Evolutionary conservation across 2,113 vertebrate species (phyloP).

Genomic region (Datnioides undecimradiatus): DNA sequence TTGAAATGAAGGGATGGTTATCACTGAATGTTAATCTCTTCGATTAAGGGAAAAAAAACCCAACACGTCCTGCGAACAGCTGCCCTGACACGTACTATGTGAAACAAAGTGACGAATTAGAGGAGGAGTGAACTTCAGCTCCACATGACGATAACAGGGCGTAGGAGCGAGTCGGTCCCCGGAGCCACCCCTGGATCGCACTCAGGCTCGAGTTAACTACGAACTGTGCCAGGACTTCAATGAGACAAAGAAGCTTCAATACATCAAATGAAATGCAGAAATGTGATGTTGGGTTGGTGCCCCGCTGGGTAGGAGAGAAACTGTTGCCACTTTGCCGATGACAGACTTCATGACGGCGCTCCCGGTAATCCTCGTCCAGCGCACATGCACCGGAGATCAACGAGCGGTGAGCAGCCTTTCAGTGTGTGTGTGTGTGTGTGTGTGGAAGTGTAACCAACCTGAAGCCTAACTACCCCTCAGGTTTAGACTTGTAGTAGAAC

Average conservation of each 20-base stretch:
- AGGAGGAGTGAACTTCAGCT: conserved; percentile 50
- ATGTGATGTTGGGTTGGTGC: conserved; percentile 32
- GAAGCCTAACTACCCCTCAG: not conserved
- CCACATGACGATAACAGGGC: not conserved
- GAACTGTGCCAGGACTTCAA: not conserved
- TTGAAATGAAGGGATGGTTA: not conserved
- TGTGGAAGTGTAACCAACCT: not conserved
- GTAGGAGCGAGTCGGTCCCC: conserved; percentile 2
- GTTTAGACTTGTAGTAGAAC: not conserved
- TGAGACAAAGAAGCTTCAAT: conserved; percentile 11
- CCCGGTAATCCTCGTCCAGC: conserved; percentile 19
- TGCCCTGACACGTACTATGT: too few relatives aligned
- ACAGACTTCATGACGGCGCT: conserved; percentile 58
- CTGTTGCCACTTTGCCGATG: conserved; percentile 41
- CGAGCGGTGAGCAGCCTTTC: conserved; percentile 45
- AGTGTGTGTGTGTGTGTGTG: not conserved
- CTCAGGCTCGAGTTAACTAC: not conserved
- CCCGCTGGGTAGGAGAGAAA: conserved; percentile 27
- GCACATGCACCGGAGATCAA: conserved; percentile 11
- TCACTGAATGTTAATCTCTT: not conserved
- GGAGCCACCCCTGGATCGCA: not conserved
- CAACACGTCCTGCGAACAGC: too few relatives aligned
- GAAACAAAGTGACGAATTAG: conserved; percentile 14
- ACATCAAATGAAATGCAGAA: conserved; percentile 38
- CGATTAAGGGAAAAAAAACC: too few relatives aligned